Percentiles rank a stretch among this genome's conserved stretches.
These are phyloP conservation scores for Spea multiplicata DNA, from an alignment of 2,113 vertebrate genomes.

Conservation along the genomic window DNA sequence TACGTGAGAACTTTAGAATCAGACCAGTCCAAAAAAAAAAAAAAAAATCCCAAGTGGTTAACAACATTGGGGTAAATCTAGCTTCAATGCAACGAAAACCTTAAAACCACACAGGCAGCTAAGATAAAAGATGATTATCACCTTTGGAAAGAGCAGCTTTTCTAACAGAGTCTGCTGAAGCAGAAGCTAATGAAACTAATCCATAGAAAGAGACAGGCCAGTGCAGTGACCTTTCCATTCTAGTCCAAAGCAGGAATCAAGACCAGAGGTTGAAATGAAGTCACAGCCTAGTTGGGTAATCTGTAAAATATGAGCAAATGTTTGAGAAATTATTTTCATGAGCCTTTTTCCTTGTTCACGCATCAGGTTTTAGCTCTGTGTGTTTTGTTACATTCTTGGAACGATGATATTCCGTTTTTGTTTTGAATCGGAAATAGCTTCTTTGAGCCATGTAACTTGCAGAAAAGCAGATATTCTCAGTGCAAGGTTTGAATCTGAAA, in stretches of 20 bases:
- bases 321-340: constrained; percentile 21
- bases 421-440: not conserved
- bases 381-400: not conserved
- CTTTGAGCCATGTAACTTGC: not conserved
- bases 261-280: constrained; percentile 12
- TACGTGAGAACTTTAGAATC: too few species aligned
- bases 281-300: not conserved
- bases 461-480: too few species aligned
- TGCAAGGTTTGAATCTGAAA: too few species aligned
- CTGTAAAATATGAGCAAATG: not conserved
- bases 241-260: constrained; percentile 19
- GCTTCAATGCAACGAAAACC: not conserved
- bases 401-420: not conserved
- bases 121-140: constrained; percentile 15
- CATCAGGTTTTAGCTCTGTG: not conserved
- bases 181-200: constrained; percentile 36
- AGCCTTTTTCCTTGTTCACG: not conserved
- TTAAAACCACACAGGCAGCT: constrained; percentile 2
- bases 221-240: constrained; percentile 30
- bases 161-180: constrained; percentile 20
- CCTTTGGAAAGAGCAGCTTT: constrained; percentile 1
- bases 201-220: constrained; percentile 16
- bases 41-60: too few species aligned
- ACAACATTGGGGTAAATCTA: too few species aligned
- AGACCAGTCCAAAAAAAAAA: too few species aligned